phyloP scores from a whole-genome alignment of 2,888 invertebrate genomes.

The Pemphredon lugubris region DNA sequence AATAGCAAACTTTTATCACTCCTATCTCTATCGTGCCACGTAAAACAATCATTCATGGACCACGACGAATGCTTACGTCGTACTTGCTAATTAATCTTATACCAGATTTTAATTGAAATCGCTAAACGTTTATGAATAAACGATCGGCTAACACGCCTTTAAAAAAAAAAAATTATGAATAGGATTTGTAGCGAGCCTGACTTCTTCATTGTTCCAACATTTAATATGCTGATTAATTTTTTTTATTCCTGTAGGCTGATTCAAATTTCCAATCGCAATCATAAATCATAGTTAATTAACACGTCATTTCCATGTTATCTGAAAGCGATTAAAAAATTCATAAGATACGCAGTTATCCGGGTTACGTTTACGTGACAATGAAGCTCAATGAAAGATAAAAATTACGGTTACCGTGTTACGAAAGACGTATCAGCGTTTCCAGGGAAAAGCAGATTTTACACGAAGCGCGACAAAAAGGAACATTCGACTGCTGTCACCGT shows the following conservation, averaged over 20 bases:
- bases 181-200: slow-evolving; percentile 4
- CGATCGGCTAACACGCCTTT: slow-evolving; percentile 5
- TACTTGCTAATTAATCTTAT: not conserved
- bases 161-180: not conserved
- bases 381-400: not conserved
- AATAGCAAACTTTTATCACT: too few relatives aligned
- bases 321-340: too few relatives aligned
- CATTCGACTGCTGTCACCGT: slow-evolving; percentile 2
- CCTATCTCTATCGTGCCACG: not conserved
- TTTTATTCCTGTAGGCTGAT: not conserved
- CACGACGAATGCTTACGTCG: too few relatives aligned
- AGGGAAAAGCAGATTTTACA: not conserved
- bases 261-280: not conserved
- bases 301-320: not conserved
- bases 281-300: not conserved
- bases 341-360: too few relatives aligned
- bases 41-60: not conserved
- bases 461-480: not conserved
- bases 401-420: not conserved
- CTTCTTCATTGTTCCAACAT: slow-evolving; percentile 6
- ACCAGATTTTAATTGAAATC: slow-evolving; percentile 13
- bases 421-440: slow-evolving; percentile 1
- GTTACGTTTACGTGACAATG: not conserved
- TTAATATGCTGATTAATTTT: not conserved
- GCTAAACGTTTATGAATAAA: slow-evolving; percentile 1